Evolutionary conservation across 2,888 invertebrate genomes (phyloP), one percentile per base, ranked within the genome.

Genomic region (Colostygia pectinataria): DNA sequence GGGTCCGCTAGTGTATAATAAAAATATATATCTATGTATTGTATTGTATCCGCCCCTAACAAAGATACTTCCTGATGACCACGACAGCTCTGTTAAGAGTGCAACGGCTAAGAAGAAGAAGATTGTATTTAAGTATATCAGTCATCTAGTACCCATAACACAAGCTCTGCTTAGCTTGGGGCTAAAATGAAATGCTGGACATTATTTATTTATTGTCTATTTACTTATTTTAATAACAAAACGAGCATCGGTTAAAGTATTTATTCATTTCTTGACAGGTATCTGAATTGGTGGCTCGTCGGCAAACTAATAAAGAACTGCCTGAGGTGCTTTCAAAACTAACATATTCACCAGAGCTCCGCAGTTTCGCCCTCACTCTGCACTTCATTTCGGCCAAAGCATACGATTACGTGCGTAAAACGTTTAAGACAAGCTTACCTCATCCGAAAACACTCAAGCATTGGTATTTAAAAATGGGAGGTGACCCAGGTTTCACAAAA

Each of bases 351-450:
- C 24, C 52, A 23, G 51, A 48, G 20, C 44, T 63, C 12, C 41
- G 61, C 24, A 55, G 54, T 37, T 65, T 63, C 50, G 61, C 63
- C 20, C 42, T 65, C 5, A 53, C 59, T 2, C 36, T 64, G n/a
- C 47, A 62, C 41, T 58, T 38, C 31, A 58, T 54, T 52, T 60
- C 60, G 25, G 29, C 52, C 13, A 42, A 50, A 12, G 59, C 46
- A 0, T 57, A 57, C 28, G 53, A 55, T 31, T 59, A 57, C 25
- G 48, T 61, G 1, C 29, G 62, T 25, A 40, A 49, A 12, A 24
- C 34, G 10, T 57, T 53, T 33, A 41, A 54, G 42, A 50, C 47
- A 15, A 42, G 45, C 48, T 12, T 66, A 14, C 62, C 62, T 18
- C 62, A 62, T 43, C 61, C 61, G n/a, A 47, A 58, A 12, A 53